Conservation (phyloP, 2,797 vertebrate species). For the Cyprinodon diabolis region DNA sequence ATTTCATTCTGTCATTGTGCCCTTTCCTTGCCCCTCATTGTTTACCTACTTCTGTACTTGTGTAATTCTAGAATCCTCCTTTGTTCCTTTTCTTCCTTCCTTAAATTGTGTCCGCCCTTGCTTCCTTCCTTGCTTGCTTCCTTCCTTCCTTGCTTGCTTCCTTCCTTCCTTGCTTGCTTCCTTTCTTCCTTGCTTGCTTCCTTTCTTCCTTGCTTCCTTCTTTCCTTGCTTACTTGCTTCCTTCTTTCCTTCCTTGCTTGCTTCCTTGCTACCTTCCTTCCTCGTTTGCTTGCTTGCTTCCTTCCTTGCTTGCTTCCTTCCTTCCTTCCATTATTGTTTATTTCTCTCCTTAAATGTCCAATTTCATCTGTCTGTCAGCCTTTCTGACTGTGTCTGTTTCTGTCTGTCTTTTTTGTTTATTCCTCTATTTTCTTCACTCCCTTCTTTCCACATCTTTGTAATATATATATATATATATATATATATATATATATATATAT, state of each 20-base stretch:
- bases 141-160: neutral
- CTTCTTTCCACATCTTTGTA: neutral
- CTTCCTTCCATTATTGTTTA: too few relatives aligned
- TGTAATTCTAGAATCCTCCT: too few relatives aligned
- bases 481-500: too few relatives aligned
- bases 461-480: neutral
- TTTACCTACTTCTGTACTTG: neutral
- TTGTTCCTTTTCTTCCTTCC: neutral
- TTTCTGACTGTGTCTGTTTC: too few relatives aligned
- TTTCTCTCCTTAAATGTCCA: neutral
- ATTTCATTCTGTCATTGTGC: too few relatives aligned
- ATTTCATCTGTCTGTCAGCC: too few relatives aligned
- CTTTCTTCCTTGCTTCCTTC: neutral
- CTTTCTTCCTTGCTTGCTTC: neutral
- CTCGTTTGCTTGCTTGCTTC: too few relatives aligned
- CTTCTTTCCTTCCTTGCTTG: too few relatives aligned
- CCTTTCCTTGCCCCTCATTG: neutral
- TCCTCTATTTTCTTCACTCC: neutral
- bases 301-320: too few relatives aligned
- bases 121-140: neutral
- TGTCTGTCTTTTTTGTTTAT: neutral
- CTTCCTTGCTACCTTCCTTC: too few relatives aligned
- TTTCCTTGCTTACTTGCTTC: neutral
- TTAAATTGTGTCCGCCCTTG: neutral
- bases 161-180: neutral